phyloP scores from a whole-genome alignment of 2,888 invertebrate genomes.

The Himalopsyche japonica region DNA sequence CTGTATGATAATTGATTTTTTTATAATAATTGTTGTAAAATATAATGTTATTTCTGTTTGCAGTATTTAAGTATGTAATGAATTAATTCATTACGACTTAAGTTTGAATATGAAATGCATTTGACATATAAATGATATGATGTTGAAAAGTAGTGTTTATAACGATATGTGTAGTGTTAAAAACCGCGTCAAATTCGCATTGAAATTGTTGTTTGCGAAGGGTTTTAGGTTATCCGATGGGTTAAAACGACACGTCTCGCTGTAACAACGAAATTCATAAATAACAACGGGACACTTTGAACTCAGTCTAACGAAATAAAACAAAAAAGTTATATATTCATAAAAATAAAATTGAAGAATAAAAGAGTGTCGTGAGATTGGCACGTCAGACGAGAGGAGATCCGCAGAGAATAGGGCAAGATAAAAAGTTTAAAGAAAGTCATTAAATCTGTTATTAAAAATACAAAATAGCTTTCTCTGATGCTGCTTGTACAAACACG shows the following conservation, averaged over 20 bases:
- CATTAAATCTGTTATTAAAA: slow-evolving; percentile 41
- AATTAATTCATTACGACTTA: too few relatives aligned
- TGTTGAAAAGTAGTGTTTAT: too few relatives aligned
- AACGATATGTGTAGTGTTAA: too few relatives aligned
- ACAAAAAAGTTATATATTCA: slow-evolving; percentile 26
- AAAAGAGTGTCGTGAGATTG: slow-evolving; percentile 31
- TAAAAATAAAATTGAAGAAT: slow-evolving; percentile 24
- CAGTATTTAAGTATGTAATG: too few relatives aligned
- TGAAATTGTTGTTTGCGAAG: background rate
- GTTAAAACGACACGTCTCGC: background rate
- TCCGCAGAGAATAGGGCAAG: slow-evolving; percentile 21
- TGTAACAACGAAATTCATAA: background rate
- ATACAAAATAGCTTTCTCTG: slow-evolving; percentile 40
- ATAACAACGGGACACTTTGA: slow-evolving; percentile 16
- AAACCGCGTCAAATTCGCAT: background rate
- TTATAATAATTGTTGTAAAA: too few relatives aligned
- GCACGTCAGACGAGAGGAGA: slow-evolving; percentile 23
- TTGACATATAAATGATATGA: too few relatives aligned
- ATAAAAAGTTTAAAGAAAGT: slow-evolving; percentile 41
- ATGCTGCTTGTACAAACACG: slow-evolving; percentile 29
- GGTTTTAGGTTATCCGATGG: background rate
- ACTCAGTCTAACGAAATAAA: slow-evolving; percentile 16
- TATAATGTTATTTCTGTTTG: too few relatives aligned
- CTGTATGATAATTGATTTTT: too few relatives aligned
- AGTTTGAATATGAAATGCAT: too few relatives aligned